Evolutionary conservation across 1,140 invertebrate species (phyloP), one percentile per base, ranked within the genome.

Genomic region (Colletes latitarsis): DNA sequence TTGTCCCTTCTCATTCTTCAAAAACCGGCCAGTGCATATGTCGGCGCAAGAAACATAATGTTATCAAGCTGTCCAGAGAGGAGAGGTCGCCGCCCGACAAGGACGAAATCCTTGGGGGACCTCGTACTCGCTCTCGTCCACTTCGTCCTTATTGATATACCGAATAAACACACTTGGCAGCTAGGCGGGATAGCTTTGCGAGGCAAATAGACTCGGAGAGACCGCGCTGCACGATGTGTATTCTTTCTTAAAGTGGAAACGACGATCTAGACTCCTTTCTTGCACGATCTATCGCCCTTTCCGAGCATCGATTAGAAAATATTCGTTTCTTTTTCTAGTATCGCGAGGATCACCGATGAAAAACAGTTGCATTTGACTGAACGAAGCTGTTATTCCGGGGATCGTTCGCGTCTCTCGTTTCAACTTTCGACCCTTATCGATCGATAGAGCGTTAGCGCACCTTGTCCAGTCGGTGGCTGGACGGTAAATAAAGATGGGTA

Each of bases 61-160:
- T 87, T 88, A 87, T 88, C 86, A 88, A 71, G 74, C 79, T 78
- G 76, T 82, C 82, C 82, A 79, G 79, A 79, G 79, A 72, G 46
- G 75, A 78, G 80, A 72, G 67, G 19, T 63, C 67, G 62, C 64
- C 66, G 49, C 58, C 55, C 64, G 68, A 78, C 57, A 57, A 82
- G 77, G 73, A 77, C 75, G 21, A 63, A 55, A 69, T 81, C 68
- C 87, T 83, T 82, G 67, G 74, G 81, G 86, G 84, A 79, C 77
- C 62, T 64, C 77, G 71, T 76, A 75, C 82, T 68, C 46, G 53
- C 74, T 79, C 58, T 79, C 60, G 67, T 57, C 75, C 81, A 76
- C 83, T 86, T 82, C 82, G 77, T 82, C 73, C 88, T 89, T 89
- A 89, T 89, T 89, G 88, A 89, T 89, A 89, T 89, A 89, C 88